These are phyloP conservation scores for Tiphia femorata DNA, from an alignment of 2,888 invertebrate genomes.

Conservation along the genomic window DNA sequence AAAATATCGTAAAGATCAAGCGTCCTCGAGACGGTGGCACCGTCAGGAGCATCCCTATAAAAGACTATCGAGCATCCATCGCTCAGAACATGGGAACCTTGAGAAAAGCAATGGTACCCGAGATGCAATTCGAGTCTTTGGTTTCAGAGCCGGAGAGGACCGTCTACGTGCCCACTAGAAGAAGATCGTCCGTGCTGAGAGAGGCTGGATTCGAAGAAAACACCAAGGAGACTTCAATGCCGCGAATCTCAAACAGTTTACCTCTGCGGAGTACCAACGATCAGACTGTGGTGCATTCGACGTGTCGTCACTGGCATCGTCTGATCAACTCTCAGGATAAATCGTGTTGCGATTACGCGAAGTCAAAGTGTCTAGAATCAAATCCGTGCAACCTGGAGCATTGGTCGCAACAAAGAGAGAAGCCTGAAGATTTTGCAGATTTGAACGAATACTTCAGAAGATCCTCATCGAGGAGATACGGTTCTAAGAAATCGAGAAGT, in stretches of 20 bases:
- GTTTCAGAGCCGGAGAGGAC: constrained; percentile 41
- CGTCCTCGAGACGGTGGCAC: constrained; percentile 32
- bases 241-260: background rate
- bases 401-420: too few relatives aligned
- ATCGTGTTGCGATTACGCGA: background rate
- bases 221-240: background rate
- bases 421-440: constrained; percentile 19
- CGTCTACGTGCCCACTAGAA: background rate
- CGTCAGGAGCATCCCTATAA: constrained; percentile 56
- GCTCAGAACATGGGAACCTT: constrained; percentile 54
- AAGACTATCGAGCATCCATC: constrained; percentile 55
- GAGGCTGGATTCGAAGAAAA: background rate
- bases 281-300: background rate
- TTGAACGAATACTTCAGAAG: constrained; percentile 33
- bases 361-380: background rate
- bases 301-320: background rate
- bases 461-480: constrained; percentile 6
- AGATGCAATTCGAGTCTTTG: constrained; percentile 47
- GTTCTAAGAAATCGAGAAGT: background rate
- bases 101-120: constrained; percentile 39
- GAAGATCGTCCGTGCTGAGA: constrained; percentile 3
- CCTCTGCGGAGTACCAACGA: background rate
- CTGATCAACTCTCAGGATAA: background rate
- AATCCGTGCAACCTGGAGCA: background rate
- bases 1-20: constrained; percentile 10